Evolutionary conservation across 2,113 vertebrate species (phyloP), one percentile per base, ranked within the genome.

Genomic region (Lates calcarifer): DNA sequence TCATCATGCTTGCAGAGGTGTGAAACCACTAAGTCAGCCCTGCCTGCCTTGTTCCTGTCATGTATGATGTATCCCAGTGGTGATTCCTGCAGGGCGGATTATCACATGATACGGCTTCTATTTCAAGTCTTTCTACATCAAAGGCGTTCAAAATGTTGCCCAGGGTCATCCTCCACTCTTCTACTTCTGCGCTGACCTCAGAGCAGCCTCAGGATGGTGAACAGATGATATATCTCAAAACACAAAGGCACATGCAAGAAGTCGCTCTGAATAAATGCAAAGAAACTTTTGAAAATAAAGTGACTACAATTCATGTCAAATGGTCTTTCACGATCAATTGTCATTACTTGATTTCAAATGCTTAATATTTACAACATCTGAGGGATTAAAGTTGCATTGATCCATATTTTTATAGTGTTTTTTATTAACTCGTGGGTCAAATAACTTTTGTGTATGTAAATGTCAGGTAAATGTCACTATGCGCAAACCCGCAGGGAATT

Each of bases 51-150:
- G 26, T 72, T 70, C 29, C 37, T 68, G 47, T 74, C 71, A 5
- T 49, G 43, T 37, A 80, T 56, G 45, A 78, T 29, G 28, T 41
- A 67, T 79, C 58, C 39, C 55, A 4, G 9, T n/a, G 66, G 53
- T 55, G 24, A 66, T 71, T 77, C 74, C 76, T 60, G 31, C 2
- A 5, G 69, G 0, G 37, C 3, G 4, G 69, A 79, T 82, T 72
- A 85, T 82, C 65, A 63, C 31, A 60, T 79, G 65, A 84, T 72
- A 53, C 18, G 0, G 26, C 69, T 89, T 37, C 47, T 56, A 62
- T 81, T 81, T 72, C 82, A 47, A 67, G n/a, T 74, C 73, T 77
- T 69, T 70, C 71, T 28, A 61, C 77, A 84, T 87, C 85, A 89
- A 85, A 88, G 72, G 55, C 12, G 1, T 67, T 62, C 9, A 26